Conservation (phyloP, 2,797 vertebrate genomes). For the Neosilurus hyrtlii region DNA sequence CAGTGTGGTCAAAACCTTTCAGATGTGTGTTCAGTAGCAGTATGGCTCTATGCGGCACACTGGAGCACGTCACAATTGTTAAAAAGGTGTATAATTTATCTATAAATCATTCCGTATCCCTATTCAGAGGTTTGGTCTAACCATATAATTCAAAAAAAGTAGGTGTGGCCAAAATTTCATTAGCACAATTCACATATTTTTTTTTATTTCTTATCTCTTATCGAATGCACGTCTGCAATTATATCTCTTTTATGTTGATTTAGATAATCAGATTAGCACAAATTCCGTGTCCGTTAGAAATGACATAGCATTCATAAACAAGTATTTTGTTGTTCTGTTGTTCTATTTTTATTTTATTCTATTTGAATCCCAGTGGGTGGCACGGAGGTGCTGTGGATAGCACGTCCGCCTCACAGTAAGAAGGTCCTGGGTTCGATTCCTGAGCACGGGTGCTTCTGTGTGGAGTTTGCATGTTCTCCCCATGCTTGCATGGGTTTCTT, state of each 20-base stretch:
- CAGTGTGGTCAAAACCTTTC: conserved; percentile 15
- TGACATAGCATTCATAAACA: background rate
- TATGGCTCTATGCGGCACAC: background rate
- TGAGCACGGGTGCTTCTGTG: too few relatives aligned
- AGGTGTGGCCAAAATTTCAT: background rate
- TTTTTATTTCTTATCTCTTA: background rate
- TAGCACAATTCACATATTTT: background rate
- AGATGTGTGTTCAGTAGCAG: background rate
- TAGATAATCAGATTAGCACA: background rate
- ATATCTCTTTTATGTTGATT: background rate
- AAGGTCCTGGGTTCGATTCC: too few relatives aligned
- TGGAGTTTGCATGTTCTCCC: too few relatives aligned
- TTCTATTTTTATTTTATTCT: background rate
- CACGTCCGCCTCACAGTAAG: too few relatives aligned
- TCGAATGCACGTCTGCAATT: background rate
- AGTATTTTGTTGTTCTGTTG: too few relatives aligned
- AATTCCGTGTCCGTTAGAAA: background rate
- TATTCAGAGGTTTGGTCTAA: background rate
- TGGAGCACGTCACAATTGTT: too few relatives aligned
- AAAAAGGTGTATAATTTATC: background rate
- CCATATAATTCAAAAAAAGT: background rate
- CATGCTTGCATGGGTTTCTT: too few relatives aligned
- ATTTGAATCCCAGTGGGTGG: background rate
- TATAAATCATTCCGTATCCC: background rate
- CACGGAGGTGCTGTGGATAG: too few relatives aligned